Conservation (phyloP, 2,113 vertebrate genomes). For the Cichladusa arquata region DNA sequence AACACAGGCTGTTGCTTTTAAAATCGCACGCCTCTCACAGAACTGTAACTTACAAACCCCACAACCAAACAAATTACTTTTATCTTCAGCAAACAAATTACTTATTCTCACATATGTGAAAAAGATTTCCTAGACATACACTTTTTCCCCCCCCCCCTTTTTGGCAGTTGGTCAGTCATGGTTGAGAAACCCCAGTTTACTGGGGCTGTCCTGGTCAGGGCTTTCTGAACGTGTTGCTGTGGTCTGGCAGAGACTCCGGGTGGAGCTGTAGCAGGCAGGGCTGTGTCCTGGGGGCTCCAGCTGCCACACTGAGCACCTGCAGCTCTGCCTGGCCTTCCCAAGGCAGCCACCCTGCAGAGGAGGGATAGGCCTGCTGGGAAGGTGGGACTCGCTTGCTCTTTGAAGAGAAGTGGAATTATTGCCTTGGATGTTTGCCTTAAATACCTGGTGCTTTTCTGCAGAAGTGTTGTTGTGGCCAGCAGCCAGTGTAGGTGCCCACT, state of each 20-base stretch:
- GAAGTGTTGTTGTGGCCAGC: background rate
- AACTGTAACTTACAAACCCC: background rate
- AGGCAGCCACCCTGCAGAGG: background rate
- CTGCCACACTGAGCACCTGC: rapidly evolving
- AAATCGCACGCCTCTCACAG: background rate
- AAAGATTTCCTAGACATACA: background rate
- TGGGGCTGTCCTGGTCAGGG: background rate
- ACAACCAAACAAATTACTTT: background rate
- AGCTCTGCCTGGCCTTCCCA: rapidly evolving
- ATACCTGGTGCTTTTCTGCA: rapidly evolving
- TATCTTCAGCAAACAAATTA: background rate
- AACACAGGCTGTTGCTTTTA: background rate
- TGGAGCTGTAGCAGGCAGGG: background rate
- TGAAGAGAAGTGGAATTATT: background rate
- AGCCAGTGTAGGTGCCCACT: rapidly evolving
- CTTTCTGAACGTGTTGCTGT: background rate
- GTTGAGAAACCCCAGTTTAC: background rate
- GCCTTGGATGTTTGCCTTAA: background rate
- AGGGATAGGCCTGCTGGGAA: background rate
- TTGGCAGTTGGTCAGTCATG: background rate
- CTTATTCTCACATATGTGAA: background rate
- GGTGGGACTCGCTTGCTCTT: background rate
- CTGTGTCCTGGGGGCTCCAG: background rate
- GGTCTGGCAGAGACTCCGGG: background rate
- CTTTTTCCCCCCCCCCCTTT: background rate